Base-by-base conservation (phyloP, 2,888 invertebrate species). In the Andrena marginata region DNA sequence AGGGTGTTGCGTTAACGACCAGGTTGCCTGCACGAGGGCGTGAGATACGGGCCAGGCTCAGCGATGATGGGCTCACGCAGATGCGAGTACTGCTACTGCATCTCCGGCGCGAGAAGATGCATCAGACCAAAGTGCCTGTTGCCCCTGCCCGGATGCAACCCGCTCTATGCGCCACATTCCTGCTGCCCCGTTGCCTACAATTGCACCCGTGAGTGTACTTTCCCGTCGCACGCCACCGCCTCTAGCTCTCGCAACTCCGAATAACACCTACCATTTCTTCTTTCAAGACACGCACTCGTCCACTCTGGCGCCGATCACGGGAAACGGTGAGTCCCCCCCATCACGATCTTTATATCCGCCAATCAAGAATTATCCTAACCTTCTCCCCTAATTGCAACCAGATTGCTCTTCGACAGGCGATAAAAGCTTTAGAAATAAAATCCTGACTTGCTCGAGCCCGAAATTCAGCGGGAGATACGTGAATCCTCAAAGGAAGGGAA, bases 41-140 rank as follows among this genome's bases (percentile, higher is more conserved):
- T 96, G 33, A 94, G 96, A 88, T 97, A 96, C 94, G 96, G 96
- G 23, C 96, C 97, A 65, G 97, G 97, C 2, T 98, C 98, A 5
- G 98, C 98, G 7, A 97, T 98, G 97, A 95, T 96, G 86, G 96
- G 97, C 4, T 96, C 96, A 23, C 96, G 96, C 80, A 95, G 96
- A n/a, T 98, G 98, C 94, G 97, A 97, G 94, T 97, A 97, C 94
- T 98, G 98, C 94, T 98, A 97, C 94, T 98, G 98, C 92, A 96
- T 97, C 89, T 92, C 92, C 84, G 93, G 93, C 42, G 85, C 87
- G 59, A 90, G 93, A 79, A 93, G 96, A 89, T 98, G 98, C 94
- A 97, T 98, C 72, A 95, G 96, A 84, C 98, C 98, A 0, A 96
- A 96, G 91, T 98, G 98, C 94, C 95, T 97, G 91, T 95, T 97